phyloP scores from a whole-genome alignment of 2,797 vertebrate species.

The Enteromius anoplus region DNA sequence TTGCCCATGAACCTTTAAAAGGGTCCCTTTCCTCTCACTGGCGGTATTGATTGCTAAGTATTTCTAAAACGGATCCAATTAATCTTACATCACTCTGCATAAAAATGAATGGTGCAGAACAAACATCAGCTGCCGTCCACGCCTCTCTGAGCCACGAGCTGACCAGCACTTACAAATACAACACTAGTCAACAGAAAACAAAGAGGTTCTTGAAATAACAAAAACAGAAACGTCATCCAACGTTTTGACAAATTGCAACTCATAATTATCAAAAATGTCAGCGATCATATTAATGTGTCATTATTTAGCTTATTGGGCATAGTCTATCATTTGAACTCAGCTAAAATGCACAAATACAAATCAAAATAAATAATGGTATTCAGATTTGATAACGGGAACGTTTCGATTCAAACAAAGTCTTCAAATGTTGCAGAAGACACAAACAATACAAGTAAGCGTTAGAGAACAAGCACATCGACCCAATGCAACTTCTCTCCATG shows the following conservation, averaged over 20 bases:
- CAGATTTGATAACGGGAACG: background rate
- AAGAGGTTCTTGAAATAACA: background rate
- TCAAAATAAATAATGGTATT: background rate
- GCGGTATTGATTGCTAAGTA: constrained; percentile 68
- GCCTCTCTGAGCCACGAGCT: constrained; percentile 4
- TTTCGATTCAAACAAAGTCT: background rate
- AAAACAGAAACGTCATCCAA: background rate
- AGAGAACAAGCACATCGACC: background rate
- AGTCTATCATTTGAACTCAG: background rate
- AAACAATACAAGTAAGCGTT: background rate
- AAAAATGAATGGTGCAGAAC: constrained; percentile 22
- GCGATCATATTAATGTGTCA: background rate
- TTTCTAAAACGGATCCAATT: constrained; percentile 70
- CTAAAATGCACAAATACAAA: background rate
- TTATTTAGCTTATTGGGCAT: background rate
- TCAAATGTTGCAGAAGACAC: background rate
- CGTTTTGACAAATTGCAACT: background rate
- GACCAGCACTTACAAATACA: constrained; percentile 27
- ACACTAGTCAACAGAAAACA: background rate
- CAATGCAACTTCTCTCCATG: background rate
- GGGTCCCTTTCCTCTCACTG: constrained; percentile 59
- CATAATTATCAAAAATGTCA: background rate
- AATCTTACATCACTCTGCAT: constrained; percentile 65
- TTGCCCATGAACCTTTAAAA: constrained; percentile 69
- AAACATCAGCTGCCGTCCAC: constrained; percentile 31